These are phyloP conservation scores for Amorpha juglandis DNA, from an alignment of 2,888 invertebrate genomes.

Conservation along the genomic window DNA sequence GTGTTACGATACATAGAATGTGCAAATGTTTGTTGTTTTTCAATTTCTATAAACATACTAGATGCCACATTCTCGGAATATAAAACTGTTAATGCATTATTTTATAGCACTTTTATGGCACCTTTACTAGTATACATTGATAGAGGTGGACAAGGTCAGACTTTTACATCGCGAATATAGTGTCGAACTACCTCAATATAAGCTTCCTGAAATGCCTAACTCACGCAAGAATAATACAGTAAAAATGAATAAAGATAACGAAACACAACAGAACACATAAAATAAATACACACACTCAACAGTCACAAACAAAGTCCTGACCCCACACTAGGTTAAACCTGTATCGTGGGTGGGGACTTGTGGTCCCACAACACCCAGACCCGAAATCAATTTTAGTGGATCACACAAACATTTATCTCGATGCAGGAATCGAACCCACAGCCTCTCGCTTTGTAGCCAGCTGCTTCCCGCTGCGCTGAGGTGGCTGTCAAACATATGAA, in stretches of 20 bases:
- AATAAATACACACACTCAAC: too few relatives aligned
- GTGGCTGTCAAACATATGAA: too few relatives aligned
- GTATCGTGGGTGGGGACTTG: too few relatives aligned
- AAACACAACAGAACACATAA: background rate
- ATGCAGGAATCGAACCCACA: too few relatives aligned
- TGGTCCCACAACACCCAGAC: too few relatives aligned
- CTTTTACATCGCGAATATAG: background rate
- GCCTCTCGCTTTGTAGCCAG: too few relatives aligned
- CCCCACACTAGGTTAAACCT: too few relatives aligned
- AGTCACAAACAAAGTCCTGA: too few relatives aligned
- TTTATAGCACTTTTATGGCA: conserved; percentile 10
- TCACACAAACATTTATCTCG: too few relatives aligned
- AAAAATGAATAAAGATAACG: background rate
- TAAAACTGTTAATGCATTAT: conserved; percentile 10
- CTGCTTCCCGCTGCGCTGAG: too few relatives aligned
- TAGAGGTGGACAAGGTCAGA: background rate
- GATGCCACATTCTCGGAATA: conserved; percentile 1
- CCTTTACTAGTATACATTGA: background rate
- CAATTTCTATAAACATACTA: background rate
- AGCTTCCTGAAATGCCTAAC: background rate
- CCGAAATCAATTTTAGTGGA: too few relatives aligned
- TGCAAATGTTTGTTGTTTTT: conserved; percentile 8
- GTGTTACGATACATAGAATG: conserved; percentile 1
- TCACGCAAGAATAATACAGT: background rate
- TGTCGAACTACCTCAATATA: background rate